Evolutionary conservation across 2,888 invertebrate species (phyloP).

Genomic region (Tetranychus piercei): DNA sequence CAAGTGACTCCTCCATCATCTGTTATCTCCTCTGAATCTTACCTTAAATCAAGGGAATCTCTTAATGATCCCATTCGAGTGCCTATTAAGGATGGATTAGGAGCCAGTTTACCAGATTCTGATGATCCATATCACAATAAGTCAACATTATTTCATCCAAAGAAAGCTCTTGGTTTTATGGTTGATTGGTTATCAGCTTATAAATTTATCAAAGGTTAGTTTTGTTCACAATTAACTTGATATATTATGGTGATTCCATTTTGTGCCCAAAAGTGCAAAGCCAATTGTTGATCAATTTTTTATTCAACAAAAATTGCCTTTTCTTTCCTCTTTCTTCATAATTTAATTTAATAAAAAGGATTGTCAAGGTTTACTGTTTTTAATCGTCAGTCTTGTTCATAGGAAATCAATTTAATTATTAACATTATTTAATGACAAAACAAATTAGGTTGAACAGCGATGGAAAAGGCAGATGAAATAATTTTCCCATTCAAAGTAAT

Average conservation of each 20-base stretch:
- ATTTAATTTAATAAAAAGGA: background rate
- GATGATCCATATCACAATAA: slow-evolving; percentile 14
- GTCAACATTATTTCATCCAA: slow-evolving; percentile 13
- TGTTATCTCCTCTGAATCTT: slow-evolving; percentile 11
- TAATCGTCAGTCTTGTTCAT: background rate
- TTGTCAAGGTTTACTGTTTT: background rate
- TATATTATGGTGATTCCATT: too few relatives aligned
- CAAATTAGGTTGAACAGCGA: background rate
- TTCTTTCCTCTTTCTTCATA: background rate
- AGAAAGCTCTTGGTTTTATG: slow-evolving; percentile 43
- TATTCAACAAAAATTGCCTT: too few relatives aligned
- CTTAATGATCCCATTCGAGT: slow-evolving; percentile 6
- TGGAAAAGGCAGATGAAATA: too few relatives aligned
- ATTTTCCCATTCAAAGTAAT: too few relatives aligned
- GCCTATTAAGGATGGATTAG: slow-evolving; percentile 1
- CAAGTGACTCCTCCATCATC: background rate
- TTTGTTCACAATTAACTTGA: background rate
- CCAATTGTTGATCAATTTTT: background rate
- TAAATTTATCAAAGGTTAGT: slow-evolving; percentile 50
- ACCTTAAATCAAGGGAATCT: slow-evolving; percentile 4
- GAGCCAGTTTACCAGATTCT: background rate
- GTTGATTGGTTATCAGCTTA: slow-evolving; percentile 51
- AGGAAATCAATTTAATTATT: background rate
- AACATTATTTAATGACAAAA: background rate
- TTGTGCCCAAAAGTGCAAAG: too few relatives aligned